phyloP scores from a whole-genome alignment of 2,797 vertebrate genomes.

The Champsocephalus gunnari region DNA sequence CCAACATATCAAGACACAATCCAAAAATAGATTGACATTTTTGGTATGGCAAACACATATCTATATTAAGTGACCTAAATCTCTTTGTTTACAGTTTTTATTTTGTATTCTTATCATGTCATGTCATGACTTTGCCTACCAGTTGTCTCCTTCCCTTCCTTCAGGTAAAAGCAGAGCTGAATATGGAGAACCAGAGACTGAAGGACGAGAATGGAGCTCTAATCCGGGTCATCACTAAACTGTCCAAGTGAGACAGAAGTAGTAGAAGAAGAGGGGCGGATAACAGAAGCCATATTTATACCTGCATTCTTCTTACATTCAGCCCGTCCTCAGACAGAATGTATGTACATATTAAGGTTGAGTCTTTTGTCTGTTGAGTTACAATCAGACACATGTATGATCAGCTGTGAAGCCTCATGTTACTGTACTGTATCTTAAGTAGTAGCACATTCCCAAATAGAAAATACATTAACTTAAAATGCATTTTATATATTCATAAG shows the following conservation, averaged over 20 bases:
- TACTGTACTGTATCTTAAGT: conserved; percentile 24
- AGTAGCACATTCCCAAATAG: conserved; percentile 2
- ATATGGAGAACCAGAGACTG: conserved; percentile 94
- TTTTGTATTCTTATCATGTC: neutral
- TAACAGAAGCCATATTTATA: conserved; percentile 26
- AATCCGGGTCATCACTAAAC: conserved; percentile 96
- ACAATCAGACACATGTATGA: conserved; percentile 23
- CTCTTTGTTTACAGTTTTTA: too few species aligned
- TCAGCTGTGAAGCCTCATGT: neutral
- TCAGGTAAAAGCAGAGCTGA: conserved; percentile 92
- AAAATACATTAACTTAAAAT: conserved; percentile 27
- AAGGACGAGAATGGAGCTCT: conserved; percentile 96
- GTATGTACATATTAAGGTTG: conserved; percentile 7
- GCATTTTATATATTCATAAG: conserved; percentile 29
- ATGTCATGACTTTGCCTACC: neutral
- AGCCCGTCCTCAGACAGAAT: conserved; percentile 4
- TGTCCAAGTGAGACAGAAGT: conserved; percentile 88
- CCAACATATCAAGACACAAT: too few species aligned
- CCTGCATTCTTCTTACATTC: neutral
- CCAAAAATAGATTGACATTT: neutral
- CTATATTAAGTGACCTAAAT: too few species aligned
- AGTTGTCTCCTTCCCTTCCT: conserved; percentile 6
- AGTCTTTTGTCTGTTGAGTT: neutral
- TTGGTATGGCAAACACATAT: neutral
- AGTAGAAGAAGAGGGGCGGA: conserved; percentile 4